Percentiles rank a stretch among this genome's conserved stretches.
phyloP scores from a whole-genome alignment of 2,888 invertebrate genomes.

The Heteromyza rotundicornis region DNA sequence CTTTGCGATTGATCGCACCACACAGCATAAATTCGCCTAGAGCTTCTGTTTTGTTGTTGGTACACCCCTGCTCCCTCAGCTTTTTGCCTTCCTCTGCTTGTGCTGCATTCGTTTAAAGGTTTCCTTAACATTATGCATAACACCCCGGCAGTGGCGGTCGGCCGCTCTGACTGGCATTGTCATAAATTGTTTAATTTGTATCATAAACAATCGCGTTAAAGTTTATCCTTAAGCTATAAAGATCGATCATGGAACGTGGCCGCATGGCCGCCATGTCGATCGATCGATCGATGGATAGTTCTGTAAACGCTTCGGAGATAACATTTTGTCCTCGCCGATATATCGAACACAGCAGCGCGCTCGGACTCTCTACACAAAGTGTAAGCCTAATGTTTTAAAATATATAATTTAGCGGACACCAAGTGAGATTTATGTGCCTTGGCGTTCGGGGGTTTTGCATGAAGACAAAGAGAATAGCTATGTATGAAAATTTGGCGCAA shows the following conservation, averaged over 20 bases:
- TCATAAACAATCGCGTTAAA: slow-evolving; percentile 64
- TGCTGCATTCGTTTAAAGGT: slow-evolving; percentile 23
- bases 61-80: background rate
- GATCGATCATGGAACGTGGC: slow-evolving; percentile 53
- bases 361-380: slow-evolving; percentile 41
- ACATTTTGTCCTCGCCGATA: slow-evolving; percentile 3
- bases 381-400: slow-evolving; percentile 61
- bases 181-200: slow-evolving; percentile 64
- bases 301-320: too few species aligned
- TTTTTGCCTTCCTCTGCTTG: background rate
- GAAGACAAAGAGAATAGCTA: background rate
- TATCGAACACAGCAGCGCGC: slow-evolving; percentile 22
- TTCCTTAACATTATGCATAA: slow-evolving; percentile 8
- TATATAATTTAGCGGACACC: slow-evolving; percentile 63
- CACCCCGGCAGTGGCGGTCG: background rate
- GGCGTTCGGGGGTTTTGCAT: slow-evolving; percentile 37
- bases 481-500: background rate
- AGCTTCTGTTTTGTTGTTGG: slow-evolving; percentile 37
- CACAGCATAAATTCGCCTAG: slow-evolving; percentile 37
- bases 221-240: slow-evolving; percentile 59
- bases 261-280: slow-evolving; percentile 16
- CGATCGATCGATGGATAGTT: slow-evolving; percentile 28
- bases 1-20: slow-evolving; percentile 28
- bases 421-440: slow-evolving; percentile 62
- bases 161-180: slow-evolving; percentile 44